Evolutionary conservation across 2,113 vertebrate species (phyloP), one percentile per base, ranked within the genome.

Genomic region (Merops nubicus): DNA sequence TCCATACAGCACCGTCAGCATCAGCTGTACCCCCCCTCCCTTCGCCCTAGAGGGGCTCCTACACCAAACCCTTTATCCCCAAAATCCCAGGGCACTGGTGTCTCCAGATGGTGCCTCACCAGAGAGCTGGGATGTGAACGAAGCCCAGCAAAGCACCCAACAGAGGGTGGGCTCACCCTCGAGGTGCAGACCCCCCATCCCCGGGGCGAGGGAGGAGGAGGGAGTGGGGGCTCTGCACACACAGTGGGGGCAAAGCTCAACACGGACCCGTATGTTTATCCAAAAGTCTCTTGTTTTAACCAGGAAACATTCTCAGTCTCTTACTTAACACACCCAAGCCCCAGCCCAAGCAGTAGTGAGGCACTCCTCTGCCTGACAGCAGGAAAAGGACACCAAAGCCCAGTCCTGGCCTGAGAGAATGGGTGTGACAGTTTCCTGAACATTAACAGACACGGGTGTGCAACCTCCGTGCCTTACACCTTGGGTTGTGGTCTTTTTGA

Each of bases 281-380:
- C 62, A 53, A 76, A 60, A 8, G 28, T 11, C 74, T 75, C 29
- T 47, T 74, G 15, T 59, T 91, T 94, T 18, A 38, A 20, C 47
- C 26, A 70, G 26, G 26, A 70, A 51, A 38, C 34, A 51, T 20
- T 38, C 47, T 28, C 63, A 23, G 63, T 5, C 16, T 57, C 31
- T 22, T 45, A 43, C 29, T 77, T 33, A 74, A 91, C 72, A 26
- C 42, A 13, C 12, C 29, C 12, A 7, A 64, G 34, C 18, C 38
- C 34, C 43, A 82, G 9, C 12, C 18, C 5, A 28, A 64, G 36
- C 59, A 19, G 20, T 0, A 3, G 12, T 0, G 5, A 60, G 82
- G 50, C 31, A 7, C 8, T 47, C 25, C 65, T 11, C 34, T 0
- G 0, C 23, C 65, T 15, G 47, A 13, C 2, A 0, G 0, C 1